These are phyloP conservation scores for Slavum lentiscoides DNA, from an alignment of 2,888 invertebrate species.

Conservation along the genomic window DNA sequence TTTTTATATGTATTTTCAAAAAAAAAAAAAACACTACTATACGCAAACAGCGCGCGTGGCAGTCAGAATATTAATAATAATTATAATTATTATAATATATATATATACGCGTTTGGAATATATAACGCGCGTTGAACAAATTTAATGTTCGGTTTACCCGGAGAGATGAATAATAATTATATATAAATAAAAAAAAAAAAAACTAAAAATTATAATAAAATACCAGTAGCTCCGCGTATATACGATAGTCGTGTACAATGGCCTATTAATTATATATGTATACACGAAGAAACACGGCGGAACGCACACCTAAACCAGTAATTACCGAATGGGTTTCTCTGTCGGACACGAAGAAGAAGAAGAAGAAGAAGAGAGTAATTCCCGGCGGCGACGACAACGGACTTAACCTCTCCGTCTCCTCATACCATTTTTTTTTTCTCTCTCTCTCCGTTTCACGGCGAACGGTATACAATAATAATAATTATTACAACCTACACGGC, in stretches of 20 bases:
- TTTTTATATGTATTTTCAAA: neutral
- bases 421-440: no score
- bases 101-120: conserved; percentile 31
- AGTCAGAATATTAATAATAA: conserved; percentile 21
- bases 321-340: conserved; percentile 25
- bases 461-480: neutral
- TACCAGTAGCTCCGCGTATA: conserved; percentile 35
- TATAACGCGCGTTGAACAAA: conserved; percentile 23
- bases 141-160: conserved; percentile 40
- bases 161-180: conserved; percentile 23
- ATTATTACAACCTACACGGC: conserved; percentile 11
- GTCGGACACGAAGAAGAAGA: neutral
- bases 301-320: conserved; percentile 34
- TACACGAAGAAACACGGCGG: neutral
- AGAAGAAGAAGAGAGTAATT: neutral
- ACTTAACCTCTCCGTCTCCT: neutral
- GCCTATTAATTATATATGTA: neutral
- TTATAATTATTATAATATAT: conserved; percentile 20
- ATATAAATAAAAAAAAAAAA: neutral
- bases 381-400: neutral
- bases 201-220: conserved; percentile 28
- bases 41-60: neutral
- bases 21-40: neutral
- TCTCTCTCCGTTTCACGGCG: no score
- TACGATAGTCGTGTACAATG: neutral